These are phyloP conservation scores for Bos javanicus DNA, from an alignment of 2,113 vertebrate genomes.

Conservation along the genomic window DNA sequence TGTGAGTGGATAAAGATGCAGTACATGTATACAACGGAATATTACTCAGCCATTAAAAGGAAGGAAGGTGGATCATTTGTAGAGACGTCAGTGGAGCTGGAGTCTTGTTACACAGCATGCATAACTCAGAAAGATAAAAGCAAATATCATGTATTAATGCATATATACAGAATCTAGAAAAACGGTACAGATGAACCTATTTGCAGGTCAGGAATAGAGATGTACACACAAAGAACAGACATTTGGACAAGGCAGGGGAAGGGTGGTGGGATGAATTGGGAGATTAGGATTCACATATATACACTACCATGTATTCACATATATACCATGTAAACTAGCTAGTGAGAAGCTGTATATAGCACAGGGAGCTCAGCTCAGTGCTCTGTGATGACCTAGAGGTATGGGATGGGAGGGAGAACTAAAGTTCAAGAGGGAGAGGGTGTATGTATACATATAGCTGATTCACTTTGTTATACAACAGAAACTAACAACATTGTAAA, in stretches of 20 bases:
- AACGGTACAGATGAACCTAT: background rate
- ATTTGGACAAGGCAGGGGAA: background rate
- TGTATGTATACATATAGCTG: background rate
- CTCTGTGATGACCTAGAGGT: background rate
- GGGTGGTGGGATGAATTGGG: background rate
- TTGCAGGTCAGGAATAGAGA: background rate
- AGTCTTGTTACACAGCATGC: background rate
- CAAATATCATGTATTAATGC: background rate
- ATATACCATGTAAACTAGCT: background rate
- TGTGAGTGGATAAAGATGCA: rapidly evolving
- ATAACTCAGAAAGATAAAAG: background rate
- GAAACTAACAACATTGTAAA: background rate
- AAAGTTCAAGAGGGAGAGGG: background rate
- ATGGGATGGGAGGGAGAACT: background rate
- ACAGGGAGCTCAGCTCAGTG: background rate
- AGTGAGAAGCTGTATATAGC: background rate
- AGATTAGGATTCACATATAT: background rate
- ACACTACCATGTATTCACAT: background rate
- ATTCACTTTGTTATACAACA: background rate
- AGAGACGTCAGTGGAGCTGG: background rate
- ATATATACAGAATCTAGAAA: background rate
- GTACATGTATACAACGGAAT: background rate
- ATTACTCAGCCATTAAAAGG: background rate
- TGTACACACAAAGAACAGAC: background rate
- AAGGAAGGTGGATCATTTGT: background rate